Percentiles rank a stretch among this genome's conserved stretches.
Evolutionary conservation across 2,113 vertebrate species (phyloP).

Genomic region (Cairina moschata): DNA sequence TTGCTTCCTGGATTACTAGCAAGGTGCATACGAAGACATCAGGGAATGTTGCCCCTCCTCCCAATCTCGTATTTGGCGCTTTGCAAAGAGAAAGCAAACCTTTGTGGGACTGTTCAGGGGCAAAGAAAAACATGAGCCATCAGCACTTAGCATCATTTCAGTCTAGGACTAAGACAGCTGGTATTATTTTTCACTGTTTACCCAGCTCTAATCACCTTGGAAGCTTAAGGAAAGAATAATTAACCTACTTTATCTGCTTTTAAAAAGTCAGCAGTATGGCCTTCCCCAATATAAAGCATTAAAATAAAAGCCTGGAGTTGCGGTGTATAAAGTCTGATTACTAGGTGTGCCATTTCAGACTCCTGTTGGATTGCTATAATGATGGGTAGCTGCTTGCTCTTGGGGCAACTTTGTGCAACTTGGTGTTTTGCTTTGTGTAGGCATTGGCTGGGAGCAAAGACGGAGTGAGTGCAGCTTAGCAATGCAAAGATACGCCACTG

Average conservation of each 20-base stretch:
- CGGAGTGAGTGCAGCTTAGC: neutral
- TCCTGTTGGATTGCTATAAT: neutral
- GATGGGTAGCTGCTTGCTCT: neutral
- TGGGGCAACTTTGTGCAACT: neutral
- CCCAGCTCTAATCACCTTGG: neutral
- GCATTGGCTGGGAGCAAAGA: neutral
- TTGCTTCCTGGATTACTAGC: neutral
- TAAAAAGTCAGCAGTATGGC: neutral
- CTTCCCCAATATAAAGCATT: neutral
- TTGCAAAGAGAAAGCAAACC: neutral
- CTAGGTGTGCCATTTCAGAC: neutral
- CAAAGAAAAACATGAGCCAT: neutral
- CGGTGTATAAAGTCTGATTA: neutral
- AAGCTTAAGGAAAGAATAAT: neutral
- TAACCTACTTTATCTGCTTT: neutral
- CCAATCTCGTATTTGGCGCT: neutral
- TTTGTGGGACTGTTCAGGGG: neutral
- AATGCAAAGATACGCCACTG: neutral
- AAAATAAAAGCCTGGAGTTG: neutral
- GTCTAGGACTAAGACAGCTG: neutral
- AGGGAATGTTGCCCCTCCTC: neutral
- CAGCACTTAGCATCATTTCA: neutral
- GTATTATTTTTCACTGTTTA: neutral
- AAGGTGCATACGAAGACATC: rapidly evolving
- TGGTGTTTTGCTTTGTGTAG: neutral